These are phyloP conservation scores for Megaleporinus macrocephalus DNA, from an alignment of 2,113 vertebrate genomes.

Conservation along the genomic window DNA sequence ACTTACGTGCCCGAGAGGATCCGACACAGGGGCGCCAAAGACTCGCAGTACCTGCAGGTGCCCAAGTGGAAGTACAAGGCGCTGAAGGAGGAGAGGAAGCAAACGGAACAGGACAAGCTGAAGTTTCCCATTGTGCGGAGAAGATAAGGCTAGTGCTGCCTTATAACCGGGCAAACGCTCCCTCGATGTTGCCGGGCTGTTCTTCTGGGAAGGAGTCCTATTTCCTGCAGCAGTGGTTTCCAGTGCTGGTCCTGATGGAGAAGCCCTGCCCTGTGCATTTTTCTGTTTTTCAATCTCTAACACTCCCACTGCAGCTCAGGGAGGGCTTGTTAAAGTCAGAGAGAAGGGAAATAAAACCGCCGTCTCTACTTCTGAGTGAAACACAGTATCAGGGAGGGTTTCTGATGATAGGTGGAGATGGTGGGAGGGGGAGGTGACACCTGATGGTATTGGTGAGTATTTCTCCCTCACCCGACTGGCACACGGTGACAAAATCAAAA, in stretches of 20 bases:
- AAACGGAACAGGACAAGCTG: constrained; percentile 78
- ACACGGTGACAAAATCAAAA: too few species aligned
- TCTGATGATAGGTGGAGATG: too few species aligned
- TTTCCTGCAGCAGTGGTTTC: background rate
- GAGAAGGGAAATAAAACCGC: too few species aligned
- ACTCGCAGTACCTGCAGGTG: constrained; percentile 82
- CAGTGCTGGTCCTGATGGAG: background rate
- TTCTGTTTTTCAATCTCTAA: background rate
- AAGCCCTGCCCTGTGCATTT: background rate
- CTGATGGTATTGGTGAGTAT: too few species aligned
- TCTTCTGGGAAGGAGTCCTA: background rate
- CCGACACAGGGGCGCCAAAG: constrained; percentile 56
- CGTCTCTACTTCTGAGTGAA: too few species aligned
- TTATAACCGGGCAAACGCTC: too few species aligned
- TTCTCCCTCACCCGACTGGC: too few species aligned
- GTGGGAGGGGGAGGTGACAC: too few species aligned
- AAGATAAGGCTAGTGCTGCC: constrained; percentile 44
- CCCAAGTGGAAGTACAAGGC: constrained; percentile 96
- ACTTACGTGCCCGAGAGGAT: constrained; percentile 78
- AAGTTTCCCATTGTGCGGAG: constrained; percentile 66
- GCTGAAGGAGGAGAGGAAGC: constrained; percentile 82
- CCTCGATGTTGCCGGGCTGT: background rate
- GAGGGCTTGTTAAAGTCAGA: background rate
- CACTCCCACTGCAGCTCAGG: background rate
- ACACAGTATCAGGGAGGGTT: too few species aligned